Percentiles rank a stretch among this genome's conserved stretches.
These are phyloP conservation scores for Motacilla tschutschensis DNA, from an alignment of 2,113 vertebrate species.

Conservation along the genomic window DNA sequence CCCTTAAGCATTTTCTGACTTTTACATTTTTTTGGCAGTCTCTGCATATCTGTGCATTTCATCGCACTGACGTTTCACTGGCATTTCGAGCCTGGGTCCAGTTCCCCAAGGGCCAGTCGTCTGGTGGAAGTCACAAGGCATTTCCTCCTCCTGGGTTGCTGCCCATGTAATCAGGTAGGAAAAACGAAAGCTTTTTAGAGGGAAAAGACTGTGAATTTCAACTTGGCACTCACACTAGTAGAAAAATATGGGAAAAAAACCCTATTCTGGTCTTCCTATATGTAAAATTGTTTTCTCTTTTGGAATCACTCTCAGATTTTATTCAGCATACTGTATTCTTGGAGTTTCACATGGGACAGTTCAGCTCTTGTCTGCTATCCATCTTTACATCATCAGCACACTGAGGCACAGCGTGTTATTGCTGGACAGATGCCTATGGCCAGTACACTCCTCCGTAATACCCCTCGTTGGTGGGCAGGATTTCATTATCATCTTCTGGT, in stretches of 20 bases:
- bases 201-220: background rate
- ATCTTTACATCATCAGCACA: slow-evolving; percentile 3
- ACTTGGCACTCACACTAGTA: rapidly evolving
- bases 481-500: background rate
- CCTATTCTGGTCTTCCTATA: background rate
- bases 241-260: background rate
- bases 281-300: background rate
- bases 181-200: background rate
- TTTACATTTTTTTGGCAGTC: background rate
- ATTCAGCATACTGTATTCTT: background rate
- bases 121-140: slow-evolving; percentile 30
- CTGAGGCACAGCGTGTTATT: background rate
- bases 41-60: slow-evolving; percentile 8
- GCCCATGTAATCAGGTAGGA: slow-evolving; percentile 21
- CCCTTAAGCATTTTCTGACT: slow-evolving; percentile 18
- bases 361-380: background rate
- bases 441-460: background rate
- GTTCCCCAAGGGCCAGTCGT: background rate
- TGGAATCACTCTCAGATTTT: background rate
- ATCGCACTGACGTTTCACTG: background rate
- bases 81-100: background rate
- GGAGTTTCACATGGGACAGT: background rate
- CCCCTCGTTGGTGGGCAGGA: background rate
- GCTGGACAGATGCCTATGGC: background rate
- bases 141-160: background rate